A percentile compares a stretch with the other conserved stretches of the same genome.
phyloP scores from a whole-genome alignment of 1,140 invertebrate species.

The Nasonia vitripennis region DNA sequence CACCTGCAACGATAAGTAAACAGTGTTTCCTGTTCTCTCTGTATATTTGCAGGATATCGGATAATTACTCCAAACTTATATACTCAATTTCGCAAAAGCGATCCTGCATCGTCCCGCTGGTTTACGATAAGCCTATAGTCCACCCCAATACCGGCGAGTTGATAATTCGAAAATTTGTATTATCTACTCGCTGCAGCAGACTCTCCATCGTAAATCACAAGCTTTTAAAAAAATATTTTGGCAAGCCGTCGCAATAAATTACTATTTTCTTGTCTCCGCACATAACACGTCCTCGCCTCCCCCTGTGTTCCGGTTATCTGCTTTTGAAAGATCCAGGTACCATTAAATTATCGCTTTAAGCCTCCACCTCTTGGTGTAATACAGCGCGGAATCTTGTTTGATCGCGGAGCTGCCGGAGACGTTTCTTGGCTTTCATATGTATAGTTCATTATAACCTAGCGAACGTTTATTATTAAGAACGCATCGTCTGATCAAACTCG shows the following conservation, averaged over 20 bases:
- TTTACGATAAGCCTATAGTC: neutral
- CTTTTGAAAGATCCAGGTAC: constrained; percentile 34
- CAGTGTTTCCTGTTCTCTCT: no score
- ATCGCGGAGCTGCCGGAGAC: constrained; percentile 7
- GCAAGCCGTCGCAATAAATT: constrained; percentile 16
- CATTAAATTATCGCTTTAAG: constrained; percentile 33
- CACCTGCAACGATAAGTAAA: no score
- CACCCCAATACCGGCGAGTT: no score
- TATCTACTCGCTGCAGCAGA: neutral
- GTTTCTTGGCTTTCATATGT: neutral
- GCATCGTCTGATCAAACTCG: no score
- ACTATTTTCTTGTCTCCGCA: constrained; percentile 9
- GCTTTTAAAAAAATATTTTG: neutral
- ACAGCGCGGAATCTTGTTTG: constrained; percentile 22
- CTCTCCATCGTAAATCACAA: neutral
- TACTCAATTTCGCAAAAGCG: no score
- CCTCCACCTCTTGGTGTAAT: neutral
- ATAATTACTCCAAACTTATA: no score
- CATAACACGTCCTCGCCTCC: no score
- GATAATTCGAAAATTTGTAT: neutral
- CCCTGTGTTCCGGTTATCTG: constrained; percentile 14
- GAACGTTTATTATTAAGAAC: no score
- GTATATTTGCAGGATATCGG: no score
- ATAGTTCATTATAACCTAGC: no score
- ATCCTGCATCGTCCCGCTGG: neutral